These are phyloP conservation scores for Nemotelus pantherinus DNA, from an alignment of 2,888 invertebrate species.

Conservation along the genomic window DNA sequence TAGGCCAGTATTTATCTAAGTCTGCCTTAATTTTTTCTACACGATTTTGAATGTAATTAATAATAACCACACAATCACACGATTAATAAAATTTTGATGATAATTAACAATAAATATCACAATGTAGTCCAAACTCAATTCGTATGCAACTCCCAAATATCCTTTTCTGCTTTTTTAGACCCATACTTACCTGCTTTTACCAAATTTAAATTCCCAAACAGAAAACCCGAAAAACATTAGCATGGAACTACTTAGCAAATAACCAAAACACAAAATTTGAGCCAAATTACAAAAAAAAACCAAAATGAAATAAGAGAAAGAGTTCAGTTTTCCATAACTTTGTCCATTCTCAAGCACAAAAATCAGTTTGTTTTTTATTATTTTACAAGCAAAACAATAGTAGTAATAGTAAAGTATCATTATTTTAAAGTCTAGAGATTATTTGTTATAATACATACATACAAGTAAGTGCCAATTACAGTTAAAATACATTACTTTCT, in stretches of 20 bases:
- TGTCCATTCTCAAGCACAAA: conserved; percentile 20
- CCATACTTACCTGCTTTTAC: not conserved
- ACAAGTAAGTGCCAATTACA: conserved; percentile 15
- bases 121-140: not conserved
- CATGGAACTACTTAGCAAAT: conserved; percentile 1
- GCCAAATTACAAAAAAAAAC: not conserved
- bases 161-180: not conserved
- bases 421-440: not conserved
- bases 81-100: not conserved
- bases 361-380: conserved; percentile 10
- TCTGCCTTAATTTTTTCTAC: too few species aligned
- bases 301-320: conserved; percentile 21
- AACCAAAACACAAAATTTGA: too few species aligned
- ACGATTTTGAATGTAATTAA: not conserved
- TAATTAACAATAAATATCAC: not conserved
- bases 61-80: not conserved
- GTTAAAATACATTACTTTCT: not conserved
- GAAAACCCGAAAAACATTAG: not conserved
- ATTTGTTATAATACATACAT: too few species aligned
- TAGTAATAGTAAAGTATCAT: not conserved
- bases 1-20: too few species aligned
- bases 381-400: conserved; percentile 34
- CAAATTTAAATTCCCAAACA: not conserved
- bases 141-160: too few species aligned
- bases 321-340: conserved; percentile 18